phyloP scores from a whole-genome alignment of 2,113 vertebrate genomes.

The Ceuthmochares aereus region DNA sequence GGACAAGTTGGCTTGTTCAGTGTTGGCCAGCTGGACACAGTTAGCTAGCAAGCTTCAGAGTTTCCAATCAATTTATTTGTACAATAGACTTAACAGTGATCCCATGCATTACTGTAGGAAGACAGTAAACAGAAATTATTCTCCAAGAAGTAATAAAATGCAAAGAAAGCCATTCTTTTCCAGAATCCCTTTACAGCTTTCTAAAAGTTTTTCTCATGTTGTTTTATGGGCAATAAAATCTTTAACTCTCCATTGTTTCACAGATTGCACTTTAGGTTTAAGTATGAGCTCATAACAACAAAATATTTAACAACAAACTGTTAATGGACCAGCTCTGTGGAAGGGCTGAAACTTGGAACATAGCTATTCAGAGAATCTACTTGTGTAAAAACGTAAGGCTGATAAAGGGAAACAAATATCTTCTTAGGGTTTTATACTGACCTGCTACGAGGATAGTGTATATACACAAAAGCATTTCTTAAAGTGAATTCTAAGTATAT shows the following conservation, averaged over 20 bases:
- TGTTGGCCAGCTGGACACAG: too few relatives aligned
- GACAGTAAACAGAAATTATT: neutral
- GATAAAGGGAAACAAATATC: neutral
- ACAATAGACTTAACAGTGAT: neutral
- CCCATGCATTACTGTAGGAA: neutral
- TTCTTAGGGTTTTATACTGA: neutral
- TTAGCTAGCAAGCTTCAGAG: neutral
- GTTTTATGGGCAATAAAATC: conserved; percentile 64
- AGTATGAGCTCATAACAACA: conserved; percentile 41
- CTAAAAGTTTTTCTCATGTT: conserved; percentile 43
- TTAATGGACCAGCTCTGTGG: conserved; percentile 53
- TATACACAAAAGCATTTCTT: neutral
- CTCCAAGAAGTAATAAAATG: neutral
- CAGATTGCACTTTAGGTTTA: conserved; percentile 59
- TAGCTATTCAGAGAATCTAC: conserved; percentile 12
- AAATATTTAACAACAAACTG: conserved; percentile 72
- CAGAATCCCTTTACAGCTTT: neutral
- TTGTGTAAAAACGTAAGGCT: neutral
- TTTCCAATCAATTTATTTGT: neutral
- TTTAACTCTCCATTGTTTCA: conserved; percentile 46
- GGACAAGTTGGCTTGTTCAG: too few relatives aligned
- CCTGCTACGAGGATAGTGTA: neutral
- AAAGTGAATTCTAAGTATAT: neutral
- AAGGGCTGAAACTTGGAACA: conserved; percentile 18
- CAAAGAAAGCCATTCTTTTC: neutral